Percentiles rank a stretch among this genome's conserved stretches.
phyloP scores from a whole-genome alignment of 2,113 vertebrate species.

The Nibea albiflora region DNA sequence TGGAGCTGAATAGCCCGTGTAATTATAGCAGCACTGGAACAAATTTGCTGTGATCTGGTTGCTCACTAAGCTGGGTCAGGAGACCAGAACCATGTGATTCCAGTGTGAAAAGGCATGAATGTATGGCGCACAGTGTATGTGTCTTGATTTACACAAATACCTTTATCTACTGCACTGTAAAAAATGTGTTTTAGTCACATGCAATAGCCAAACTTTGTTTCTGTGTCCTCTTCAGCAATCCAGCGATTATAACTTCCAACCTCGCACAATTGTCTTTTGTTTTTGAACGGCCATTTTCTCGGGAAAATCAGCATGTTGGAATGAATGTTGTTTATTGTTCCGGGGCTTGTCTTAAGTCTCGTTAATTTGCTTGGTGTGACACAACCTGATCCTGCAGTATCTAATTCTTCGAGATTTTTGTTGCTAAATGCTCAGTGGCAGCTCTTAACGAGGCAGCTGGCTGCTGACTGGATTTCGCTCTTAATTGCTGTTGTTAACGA shows the following conservation, averaged over 20 bases:
- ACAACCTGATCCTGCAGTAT: constrained; percentile 67
- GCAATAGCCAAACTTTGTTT: not conserved
- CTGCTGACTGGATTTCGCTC: constrained; percentile 80
- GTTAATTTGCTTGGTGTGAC: constrained; percentile 76
- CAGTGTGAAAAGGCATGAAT: constrained; percentile 36
- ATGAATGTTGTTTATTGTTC: constrained; percentile 74
- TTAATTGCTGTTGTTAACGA: constrained; percentile 82
- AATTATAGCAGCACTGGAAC: constrained; percentile 64
- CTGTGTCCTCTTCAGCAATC: constrained; percentile 7
- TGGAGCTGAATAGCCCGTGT: constrained; percentile 19
- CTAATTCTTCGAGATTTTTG: constrained; percentile 68
- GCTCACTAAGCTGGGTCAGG: constrained; percentile 69
- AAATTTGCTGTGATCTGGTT: constrained; percentile 67
- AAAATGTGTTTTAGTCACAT: not conserved
- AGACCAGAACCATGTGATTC: constrained; percentile 75
- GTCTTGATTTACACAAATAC: not conserved
- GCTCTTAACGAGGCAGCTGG: constrained; percentile 68
- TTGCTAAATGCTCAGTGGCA: constrained; percentile 67
- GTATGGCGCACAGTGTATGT: constrained; percentile 9
- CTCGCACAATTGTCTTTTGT: constrained; percentile 70
- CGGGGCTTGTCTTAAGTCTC: constrained; percentile 68
- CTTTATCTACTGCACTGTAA: not conserved
- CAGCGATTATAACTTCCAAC: not conserved
- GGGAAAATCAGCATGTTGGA: constrained; percentile 36
- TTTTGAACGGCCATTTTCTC: constrained; percentile 22